These are phyloP conservation scores for Hycleus phaleratus DNA, from an alignment of 1,140 invertebrate genomes.

Conservation along the genomic window DNA sequence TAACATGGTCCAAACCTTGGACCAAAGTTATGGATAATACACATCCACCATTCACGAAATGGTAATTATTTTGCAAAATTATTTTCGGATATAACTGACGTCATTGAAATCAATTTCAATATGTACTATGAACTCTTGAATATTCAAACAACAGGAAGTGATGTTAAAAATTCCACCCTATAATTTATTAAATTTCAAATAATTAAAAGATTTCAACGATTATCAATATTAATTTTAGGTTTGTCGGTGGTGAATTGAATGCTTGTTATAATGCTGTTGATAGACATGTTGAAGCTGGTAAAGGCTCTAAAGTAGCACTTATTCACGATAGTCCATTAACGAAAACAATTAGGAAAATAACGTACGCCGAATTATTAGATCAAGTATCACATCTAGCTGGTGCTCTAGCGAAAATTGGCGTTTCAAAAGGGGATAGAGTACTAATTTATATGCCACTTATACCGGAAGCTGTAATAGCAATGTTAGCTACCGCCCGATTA, in stretches of 20 bases:
- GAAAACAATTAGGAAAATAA: slow-evolving; percentile 62
- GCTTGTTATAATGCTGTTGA: slow-evolving; percentile 91
- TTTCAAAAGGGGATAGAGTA: slow-evolving; percentile 68
- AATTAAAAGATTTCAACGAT: too few relatives aligned
- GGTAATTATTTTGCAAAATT: slow-evolving; percentile 48
- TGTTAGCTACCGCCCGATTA: slow-evolving; percentile 72
- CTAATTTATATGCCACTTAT: slow-evolving; percentile 90
- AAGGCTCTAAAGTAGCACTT: slow-evolving; percentile 69
- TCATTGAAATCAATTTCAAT: not conserved
- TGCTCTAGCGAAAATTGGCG: slow-evolving; percentile 62
- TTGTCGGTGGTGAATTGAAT: slow-evolving; percentile 82
- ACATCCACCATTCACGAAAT: slow-evolving; percentile 81
- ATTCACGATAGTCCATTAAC: slow-evolving; percentile 88
- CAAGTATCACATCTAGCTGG: slow-evolving; percentile 71
- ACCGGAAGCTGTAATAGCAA: slow-evolving; percentile 77
- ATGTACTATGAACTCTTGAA: not conserved
- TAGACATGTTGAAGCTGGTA: slow-evolving; percentile 72
- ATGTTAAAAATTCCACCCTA: not conserved
- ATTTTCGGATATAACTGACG: not conserved
- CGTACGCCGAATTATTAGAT: slow-evolving; percentile 72
- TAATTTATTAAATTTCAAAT: not conserved
- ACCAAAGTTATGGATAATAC: slow-evolving; percentile 74
- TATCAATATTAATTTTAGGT: slow-evolving; percentile 48
- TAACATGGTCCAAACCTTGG: slow-evolving; percentile 82
- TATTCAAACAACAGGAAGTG: slow-evolving; percentile 18